These are phyloP conservation scores for Diachasmimorpha longicaudata DNA, from an alignment of 1,140 invertebrate species.

Conservation along the genomic window DNA sequence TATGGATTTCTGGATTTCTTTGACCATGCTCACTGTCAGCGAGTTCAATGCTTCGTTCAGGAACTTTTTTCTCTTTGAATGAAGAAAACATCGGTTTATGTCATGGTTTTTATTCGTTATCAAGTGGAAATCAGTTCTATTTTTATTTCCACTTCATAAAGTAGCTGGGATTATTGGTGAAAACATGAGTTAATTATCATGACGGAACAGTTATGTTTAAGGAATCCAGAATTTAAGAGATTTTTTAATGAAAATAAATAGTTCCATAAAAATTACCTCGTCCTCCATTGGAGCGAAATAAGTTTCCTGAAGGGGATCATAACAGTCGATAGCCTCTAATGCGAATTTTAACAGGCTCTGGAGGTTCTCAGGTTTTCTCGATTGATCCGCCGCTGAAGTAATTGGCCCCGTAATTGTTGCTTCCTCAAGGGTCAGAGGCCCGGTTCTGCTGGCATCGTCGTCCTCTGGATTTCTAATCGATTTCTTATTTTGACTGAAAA, in stretches of 20 bases:
- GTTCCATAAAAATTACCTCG: conserved; percentile 56
- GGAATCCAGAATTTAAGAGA: conserved; percentile 2
- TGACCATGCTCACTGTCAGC: conserved; percentile 70
- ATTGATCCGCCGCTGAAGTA: conserved; percentile 42
- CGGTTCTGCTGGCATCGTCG: conserved; percentile 10
- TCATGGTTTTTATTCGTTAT: not conserved
- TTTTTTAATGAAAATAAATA: not conserved
- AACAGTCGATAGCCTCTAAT: conserved; percentile 68
- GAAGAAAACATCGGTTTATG: conserved; percentile 15
- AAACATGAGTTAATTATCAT: too few relatives aligned
- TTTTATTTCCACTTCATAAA: conserved; percentile 13
- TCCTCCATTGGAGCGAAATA: conserved; percentile 65
- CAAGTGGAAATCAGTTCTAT: not conserved
- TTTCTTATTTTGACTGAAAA: not conserved
- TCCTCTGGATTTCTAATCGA: not conserved
- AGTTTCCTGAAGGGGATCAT: conserved; percentile 63
- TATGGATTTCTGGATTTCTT: conserved; percentile 69
- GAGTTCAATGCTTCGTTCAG: conserved; percentile 72
- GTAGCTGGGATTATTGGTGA: not conserved
- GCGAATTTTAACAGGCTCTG: conserved; percentile 71
- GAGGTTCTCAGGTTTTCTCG: conserved; percentile 56
- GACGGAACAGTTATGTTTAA: not conserved
- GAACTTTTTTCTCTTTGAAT: conserved; percentile 70
- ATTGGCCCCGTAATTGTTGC: not conserved
- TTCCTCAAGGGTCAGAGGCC: conserved; percentile 18